Evolutionary conservation across 2,113 vertebrate species (phyloP).

Genomic region (Excalfactoria chinensis): DNA sequence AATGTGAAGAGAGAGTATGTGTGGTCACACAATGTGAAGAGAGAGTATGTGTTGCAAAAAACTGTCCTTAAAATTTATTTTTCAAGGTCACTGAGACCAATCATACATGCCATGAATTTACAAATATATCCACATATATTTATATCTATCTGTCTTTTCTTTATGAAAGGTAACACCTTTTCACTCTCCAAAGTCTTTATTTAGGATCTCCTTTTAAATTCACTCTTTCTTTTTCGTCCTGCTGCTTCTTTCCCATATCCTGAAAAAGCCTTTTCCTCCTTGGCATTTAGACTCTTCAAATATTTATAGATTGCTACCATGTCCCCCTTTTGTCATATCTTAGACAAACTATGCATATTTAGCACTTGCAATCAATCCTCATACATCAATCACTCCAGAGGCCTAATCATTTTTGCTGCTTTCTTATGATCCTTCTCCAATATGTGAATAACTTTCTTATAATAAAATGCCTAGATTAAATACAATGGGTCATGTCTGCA

Average conservation of each 20-base stretch:
- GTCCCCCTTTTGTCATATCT: constrained; percentile 63
- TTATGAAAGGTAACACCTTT: not conserved
- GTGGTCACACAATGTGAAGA: not conserved
- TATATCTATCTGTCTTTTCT: not conserved
- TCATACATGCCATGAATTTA: not conserved
- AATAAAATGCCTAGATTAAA: constrained; percentile 56
- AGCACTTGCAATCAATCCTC: constrained; percentile 65
- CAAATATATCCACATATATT: not conserved
- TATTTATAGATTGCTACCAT: constrained; percentile 69
- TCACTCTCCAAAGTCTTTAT: not conserved
- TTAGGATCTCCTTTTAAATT: not conserved
- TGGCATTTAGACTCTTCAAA: constrained; percentile 54
- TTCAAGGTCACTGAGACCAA: not conserved
- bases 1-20: not conserved
- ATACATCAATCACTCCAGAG: constrained; percentile 63
- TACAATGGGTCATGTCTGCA: constrained; percentile 40
- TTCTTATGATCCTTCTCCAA: constrained; percentile 58
- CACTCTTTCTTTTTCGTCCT: not conserved
- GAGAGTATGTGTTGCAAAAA: not conserved
- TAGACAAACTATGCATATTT: constrained; percentile 70
- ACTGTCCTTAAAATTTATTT: not conserved
- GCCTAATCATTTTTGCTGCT: constrained; percentile 61
- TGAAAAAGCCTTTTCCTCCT: constrained; percentile 35
- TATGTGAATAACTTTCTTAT: constrained; percentile 50
- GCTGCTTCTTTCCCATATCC: constrained; percentile 12